These are phyloP conservation scores for Cryptotis parvus DNA, from an alignment of 2,113 vertebrate genomes.

Conservation along the genomic window DNA sequence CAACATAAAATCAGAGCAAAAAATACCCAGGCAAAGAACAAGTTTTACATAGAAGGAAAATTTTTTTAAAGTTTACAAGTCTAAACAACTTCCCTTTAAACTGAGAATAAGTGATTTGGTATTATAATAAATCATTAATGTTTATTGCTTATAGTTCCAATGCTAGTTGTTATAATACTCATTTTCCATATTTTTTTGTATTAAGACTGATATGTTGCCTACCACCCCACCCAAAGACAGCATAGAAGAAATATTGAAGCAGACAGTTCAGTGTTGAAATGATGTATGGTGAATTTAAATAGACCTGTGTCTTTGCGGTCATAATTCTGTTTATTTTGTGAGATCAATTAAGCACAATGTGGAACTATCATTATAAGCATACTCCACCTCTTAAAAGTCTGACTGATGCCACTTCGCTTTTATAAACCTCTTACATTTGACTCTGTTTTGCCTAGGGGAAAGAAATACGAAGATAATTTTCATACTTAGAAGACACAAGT, in stretches of 20 bases:
- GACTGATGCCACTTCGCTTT: neutral
- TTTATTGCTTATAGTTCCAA: neutral
- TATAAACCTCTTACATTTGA: neutral
- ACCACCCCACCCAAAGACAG: neutral
- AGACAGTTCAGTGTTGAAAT: neutral
- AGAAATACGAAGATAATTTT: neutral
- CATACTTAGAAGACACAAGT: neutral
- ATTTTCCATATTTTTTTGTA: neutral
- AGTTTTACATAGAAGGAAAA: constrained; percentile 29
- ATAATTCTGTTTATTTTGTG: neutral
- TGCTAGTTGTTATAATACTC: neutral
- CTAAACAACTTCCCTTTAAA: constrained; percentile 17
- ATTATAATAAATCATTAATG: constrained; percentile 50
- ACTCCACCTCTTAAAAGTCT: neutral
- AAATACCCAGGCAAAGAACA: constrained; percentile 15
- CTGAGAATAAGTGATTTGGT: neutral
- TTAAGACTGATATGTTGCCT: neutral
- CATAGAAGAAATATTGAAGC: neutral
- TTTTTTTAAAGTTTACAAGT: neutral
- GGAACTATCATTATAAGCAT: neutral
- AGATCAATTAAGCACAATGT: neutral
- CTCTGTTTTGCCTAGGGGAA: neutral
- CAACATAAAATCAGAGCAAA: constrained; percentile 67
- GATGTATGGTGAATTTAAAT: too few relatives aligned
- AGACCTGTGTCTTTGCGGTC: neutral